phyloP scores from a whole-genome alignment of 2,113 vertebrate genomes.

The Gymnarchus niloticus region DNA sequence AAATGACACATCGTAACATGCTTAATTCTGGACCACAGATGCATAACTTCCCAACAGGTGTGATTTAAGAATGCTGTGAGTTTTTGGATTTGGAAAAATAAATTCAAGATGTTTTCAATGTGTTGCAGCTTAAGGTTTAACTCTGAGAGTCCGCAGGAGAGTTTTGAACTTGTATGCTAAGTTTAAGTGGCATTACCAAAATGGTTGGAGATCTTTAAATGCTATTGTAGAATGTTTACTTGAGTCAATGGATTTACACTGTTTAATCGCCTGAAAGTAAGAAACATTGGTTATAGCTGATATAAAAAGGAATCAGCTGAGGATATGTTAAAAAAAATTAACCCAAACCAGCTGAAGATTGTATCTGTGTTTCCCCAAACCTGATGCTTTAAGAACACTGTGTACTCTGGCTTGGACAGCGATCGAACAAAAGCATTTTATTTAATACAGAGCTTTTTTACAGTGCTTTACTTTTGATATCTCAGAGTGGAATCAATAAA shows the following conservation, averaged over 20 bases:
- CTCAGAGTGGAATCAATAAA: background rate
- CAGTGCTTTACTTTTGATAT: background rate
- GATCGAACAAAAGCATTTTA: too few relatives aligned
- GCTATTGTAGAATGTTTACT: constrained; percentile 51
- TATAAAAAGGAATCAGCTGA: constrained; percentile 58
- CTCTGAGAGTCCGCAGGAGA: constrained; percentile 48
- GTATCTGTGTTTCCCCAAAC: background rate
- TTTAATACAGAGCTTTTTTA: background rate
- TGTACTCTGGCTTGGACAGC: too few relatives aligned
- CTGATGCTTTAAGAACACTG: background rate
- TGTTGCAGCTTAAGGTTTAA: constrained; percentile 37
- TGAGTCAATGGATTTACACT: constrained; percentile 46
- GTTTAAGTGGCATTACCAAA: constrained; percentile 40
- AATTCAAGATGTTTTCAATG: constrained; percentile 39
- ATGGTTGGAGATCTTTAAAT: constrained; percentile 41
- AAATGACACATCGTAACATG: background rate
- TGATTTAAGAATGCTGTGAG: constrained; percentile 41
- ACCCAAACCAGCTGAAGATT: constrained; percentile 50
- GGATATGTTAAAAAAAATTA: constrained; percentile 42
- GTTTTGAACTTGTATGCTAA: constrained; percentile 50
- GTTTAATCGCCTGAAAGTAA: constrained; percentile 49
- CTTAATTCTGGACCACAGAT: background rate
- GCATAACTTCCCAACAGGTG: constrained; percentile 25
- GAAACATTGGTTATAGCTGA: constrained; percentile 46
- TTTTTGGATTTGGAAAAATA: constrained; percentile 38